Evolutionary conservation across 2,797 vertebrate species (phyloP), one percentile per base, ranked within the genome.

Genomic region (Parauchenoglanis ngamensis): DNA sequence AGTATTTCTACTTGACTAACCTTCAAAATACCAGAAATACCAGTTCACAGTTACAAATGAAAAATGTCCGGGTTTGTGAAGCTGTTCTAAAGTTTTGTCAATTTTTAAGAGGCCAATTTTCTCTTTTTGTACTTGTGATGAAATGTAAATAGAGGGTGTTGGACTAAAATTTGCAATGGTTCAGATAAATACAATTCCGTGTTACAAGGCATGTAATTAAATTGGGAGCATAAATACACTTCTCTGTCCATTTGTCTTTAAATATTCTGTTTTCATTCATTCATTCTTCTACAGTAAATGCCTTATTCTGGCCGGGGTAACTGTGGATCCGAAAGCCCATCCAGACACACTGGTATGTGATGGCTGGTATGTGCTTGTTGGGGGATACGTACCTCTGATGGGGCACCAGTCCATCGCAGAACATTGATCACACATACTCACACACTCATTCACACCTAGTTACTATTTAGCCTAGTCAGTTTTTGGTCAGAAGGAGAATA

Each of bases 1-100:
- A 83, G 40, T 73, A 92, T 94, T 95, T 94, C 93, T 91, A 91
- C 92, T 83, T 92, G 93, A 93, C 90, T 93, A 94, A 91, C 91
- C 95, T 94, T 92, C 77, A 92, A 93, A 92, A 90, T 93, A 93
- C 94, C 94, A 91, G 31, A 85, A 63, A 59, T 76, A 35, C 19
- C 19, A 28, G 25, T 28, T 65, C 23, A 21, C 13, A 56, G 7
- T 23, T 44, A 46, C 46, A 46, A 28, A 67, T 85, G 35, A 79
- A 85, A 84, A 35, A 49, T 17, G 15, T 72, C 35, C 28, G 84
- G 59, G 31, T 46, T 21, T 25, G 35, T 59, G 61, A 46, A 72
- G 7, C 28, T 10, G 8, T 72, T 73, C 10, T 19, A 57, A 79
- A 40, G 6, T 54, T 31, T 77, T 54, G n/a, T 73, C 25, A 0